Conservation (phyloP, 2,113 vertebrate species). For the Brachypteracias leptosomus region DNA sequence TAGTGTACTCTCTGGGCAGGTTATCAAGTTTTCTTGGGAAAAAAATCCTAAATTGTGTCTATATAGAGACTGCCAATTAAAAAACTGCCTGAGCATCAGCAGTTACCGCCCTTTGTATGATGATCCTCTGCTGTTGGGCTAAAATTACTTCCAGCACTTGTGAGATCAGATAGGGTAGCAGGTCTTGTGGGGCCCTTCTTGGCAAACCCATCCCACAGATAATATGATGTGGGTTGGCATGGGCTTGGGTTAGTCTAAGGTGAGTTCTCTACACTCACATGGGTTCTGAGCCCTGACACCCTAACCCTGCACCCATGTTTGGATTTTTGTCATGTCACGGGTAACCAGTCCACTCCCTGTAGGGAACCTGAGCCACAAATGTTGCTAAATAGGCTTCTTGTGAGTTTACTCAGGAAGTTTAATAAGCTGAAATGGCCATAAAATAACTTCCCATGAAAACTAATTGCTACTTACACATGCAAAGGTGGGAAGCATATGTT, state of each 20-base stretch:
- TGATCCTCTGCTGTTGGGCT: not conserved
- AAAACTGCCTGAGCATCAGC: not conserved
- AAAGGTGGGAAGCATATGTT: constrained; percentile 20
- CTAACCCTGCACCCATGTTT: not conserved
- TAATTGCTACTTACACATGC: constrained; percentile 42
- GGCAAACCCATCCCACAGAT: not conserved
- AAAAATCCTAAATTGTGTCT: not conserved
- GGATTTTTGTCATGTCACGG: not conserved
- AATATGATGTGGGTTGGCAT: accelerated
- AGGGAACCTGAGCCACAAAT: not conserved
- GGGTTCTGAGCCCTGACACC: not conserved
- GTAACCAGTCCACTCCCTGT: not conserved
- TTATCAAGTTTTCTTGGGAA: not conserved
- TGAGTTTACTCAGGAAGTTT: constrained; percentile 32
- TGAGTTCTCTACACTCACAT: accelerated
- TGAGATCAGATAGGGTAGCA: not conserved
- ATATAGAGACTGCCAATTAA: not conserved
- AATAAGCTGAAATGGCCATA: constrained; percentile 40
- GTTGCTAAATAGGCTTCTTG: not conserved
- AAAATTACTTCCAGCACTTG: not conserved
- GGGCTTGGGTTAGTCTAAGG: not conserved
- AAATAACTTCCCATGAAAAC: constrained; percentile 34
- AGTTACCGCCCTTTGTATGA: not conserved
- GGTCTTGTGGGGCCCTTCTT: not conserved
- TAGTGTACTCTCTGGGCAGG: not conserved